Evolutionary conservation across 2,113 vertebrate genomes (phyloP), one percentile per base, ranked within the genome.

Genomic region (Tylochromis polylepis): DNA sequence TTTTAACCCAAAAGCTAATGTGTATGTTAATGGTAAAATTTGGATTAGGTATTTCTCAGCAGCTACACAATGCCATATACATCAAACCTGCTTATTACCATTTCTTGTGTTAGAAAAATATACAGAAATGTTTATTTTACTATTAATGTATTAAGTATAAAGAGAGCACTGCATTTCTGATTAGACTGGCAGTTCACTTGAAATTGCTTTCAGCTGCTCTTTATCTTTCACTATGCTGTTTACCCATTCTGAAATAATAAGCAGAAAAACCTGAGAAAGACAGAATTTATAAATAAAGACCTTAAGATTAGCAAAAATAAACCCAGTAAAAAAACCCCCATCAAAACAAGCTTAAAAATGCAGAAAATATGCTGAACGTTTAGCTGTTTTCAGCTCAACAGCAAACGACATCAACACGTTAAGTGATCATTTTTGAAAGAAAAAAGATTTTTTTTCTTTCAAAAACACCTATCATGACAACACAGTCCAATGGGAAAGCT

Each of bases 171-270:
- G 77, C 60, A 77, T 88, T 88, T 85, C 31, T 82, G 38, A 79
- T 84, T 38, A 81, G 34, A 85, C 72, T 43, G 41, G 72, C 86
- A 89, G 79, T 84, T 90, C 20, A 67, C 49, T 85, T 84, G 41
- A 85, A 90, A 91, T 85, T 86, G 65, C 82, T 81, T 84, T 84
- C 12, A 80, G 59, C 18, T n/a, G 11, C 12, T 53, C 46, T 77
- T 77, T 53, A 5, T 77, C 79, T 91, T 83, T 81, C 60, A 55
- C 36, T 58, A 14, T 11, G 51, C 16, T 59, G 31, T 82, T 77
- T 83, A 49, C 24, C 49, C 46, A 85, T 77, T 77, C 12, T 77
- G n/a, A 87, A 86, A 86, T 85, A 91, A 58, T 67, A 29, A 77
- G 79, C 31, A 29, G 15, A 51, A 56, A 72, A 82, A 29, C 36